Evolutionary conservation across 2,888 invertebrate genomes (phyloP), one percentile per base, ranked within the genome.

Genomic region (Macroteleia sp.): DNA sequence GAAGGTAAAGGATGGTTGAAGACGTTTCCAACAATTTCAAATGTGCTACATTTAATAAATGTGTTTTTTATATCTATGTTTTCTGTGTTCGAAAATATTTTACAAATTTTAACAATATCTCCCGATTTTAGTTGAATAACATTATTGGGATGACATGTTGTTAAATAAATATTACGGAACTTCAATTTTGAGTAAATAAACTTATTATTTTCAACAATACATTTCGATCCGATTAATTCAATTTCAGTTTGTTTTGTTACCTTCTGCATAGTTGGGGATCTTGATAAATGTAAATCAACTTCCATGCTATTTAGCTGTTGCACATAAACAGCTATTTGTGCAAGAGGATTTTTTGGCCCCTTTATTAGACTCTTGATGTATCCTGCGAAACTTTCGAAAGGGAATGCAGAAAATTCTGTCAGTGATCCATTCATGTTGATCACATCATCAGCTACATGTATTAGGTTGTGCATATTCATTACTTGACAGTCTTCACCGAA

Each of bases 381-480:
- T 3, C 76, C 79, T 32, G 16, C 67, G 34, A 67, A 64, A 41
- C 52, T 67, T 62, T 73, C 61, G 25, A 79, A 70, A 1, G 50
- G 57, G 44, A 77, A 59, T 22, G 64, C 56, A 12, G 66, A 59
- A 59, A 39, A 52, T 22, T 70, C 54, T 9, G 57, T 46, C 39
- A 77, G 12, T 1, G 66, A 56, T 14, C 1, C 54, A 19, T 71
- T 42, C 59, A 66, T 66, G 5, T 61, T 22, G n/a, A 56, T 54
- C 9, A 77, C 77, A 25, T 77, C 66, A 54, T 77, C 71, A 25
- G 71, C 20, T 22, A 66, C 16, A 39, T 77, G 77, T 1, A 77
- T 1, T 12, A 77, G 42, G 59, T 77, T 77, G 39, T 80, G 77
- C 9, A 80, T 59, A 61, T 79, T 79, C 76, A 77, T 62, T 8